These are phyloP conservation scores for Orussus abietinus DNA, from an alignment of 1,140 invertebrate species.

Conservation along the genomic window DNA sequence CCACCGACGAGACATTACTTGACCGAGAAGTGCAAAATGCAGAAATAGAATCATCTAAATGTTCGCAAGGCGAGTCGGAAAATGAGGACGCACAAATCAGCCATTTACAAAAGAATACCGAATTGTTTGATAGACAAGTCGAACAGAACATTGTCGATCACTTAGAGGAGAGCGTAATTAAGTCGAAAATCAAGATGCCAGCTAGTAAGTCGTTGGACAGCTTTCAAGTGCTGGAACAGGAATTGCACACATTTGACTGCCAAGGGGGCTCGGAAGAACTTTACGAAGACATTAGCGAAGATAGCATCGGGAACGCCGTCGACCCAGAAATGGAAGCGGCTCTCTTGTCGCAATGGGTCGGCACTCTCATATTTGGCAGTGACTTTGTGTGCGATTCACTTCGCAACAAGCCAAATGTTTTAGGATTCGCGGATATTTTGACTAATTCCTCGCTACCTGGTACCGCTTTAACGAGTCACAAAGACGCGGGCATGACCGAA, in stretches of 20 bases:
- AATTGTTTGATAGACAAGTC: slow-evolving; percentile 44
- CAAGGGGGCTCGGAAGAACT: slow-evolving; percentile 53
- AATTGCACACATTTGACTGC: slow-evolving; percentile 50
- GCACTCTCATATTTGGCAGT: no score
- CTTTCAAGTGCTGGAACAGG: slow-evolving; percentile 41
- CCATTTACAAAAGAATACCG: slow-evolving; percentile 28
- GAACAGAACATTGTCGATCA: slow-evolving; percentile 46
- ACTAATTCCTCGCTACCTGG: background rate
- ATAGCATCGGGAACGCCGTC: no score
- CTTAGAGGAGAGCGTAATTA: slow-evolving; percentile 40
- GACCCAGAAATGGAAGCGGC: no score
- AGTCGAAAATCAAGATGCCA: slow-evolving; percentile 43
- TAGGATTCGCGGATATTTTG: no score
- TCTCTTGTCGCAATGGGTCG: no score
- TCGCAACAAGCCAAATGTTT: no score
- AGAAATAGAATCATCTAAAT: no score
- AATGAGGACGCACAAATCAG: slow-evolving; percentile 6
- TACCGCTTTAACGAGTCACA: background rate
- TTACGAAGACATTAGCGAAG: slow-evolving; percentile 37
- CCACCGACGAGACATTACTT: no score
- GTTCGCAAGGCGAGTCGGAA: background rate
- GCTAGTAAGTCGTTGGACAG: slow-evolving; percentile 48
- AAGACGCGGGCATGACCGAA: slow-evolving; percentile 1
- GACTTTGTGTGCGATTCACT: no score
- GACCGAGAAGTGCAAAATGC: no score